Evolutionary conservation across 2,888 invertebrate genomes (phyloP), one percentile per base, ranked within the genome.

Genomic region (Latrodectus hesperus): DNA sequence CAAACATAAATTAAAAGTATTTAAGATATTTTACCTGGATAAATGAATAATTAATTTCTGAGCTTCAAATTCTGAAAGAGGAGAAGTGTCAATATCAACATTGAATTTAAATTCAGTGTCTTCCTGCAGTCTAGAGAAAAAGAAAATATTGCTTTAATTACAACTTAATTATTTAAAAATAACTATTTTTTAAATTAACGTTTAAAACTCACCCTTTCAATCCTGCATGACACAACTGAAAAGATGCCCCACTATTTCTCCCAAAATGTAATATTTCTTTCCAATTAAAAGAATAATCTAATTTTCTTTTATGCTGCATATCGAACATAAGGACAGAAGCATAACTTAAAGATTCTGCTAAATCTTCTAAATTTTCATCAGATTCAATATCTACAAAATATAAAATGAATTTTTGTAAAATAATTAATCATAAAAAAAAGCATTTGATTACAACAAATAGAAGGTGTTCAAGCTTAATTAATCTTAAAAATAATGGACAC

Each of bases 161-260:
- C 10, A 64, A 64, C 8, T 64, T 0, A 9, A 8, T 64, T 10
- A 16, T 64, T 64, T 64, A 17, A 64, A 64, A n/a, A 64, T 64
- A 8, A 4, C 5, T 38, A 38, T 1, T 38, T 38, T 38, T 16
- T 60, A 60, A 60, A 60, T 16, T 16, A 60, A 16, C 4, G 0
- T 60, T 12, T n/a, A 60, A 60, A 60, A 60, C 6, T 72, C 67
- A 87, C 86, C 86, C 86, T 87, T 73, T 81, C 22, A 87, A 55
- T 55, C 81, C 86, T 51, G 86, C 86, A 76, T 75, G 71, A 16
- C 86, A 87, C 8, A 81, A 51, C n/a, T 81, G 86, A 60, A 87
- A 76, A 53, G 81, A 38, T 17, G 73, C 76, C 6, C 75, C 86
- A 67, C 72, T 67, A 9, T 77, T n/a, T 67, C 64, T 67, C 10